These are phyloP conservation scores for Leptarthrus brevirostris DNA, from an alignment of 2,888 invertebrate species.

Conservation along the genomic window DNA sequence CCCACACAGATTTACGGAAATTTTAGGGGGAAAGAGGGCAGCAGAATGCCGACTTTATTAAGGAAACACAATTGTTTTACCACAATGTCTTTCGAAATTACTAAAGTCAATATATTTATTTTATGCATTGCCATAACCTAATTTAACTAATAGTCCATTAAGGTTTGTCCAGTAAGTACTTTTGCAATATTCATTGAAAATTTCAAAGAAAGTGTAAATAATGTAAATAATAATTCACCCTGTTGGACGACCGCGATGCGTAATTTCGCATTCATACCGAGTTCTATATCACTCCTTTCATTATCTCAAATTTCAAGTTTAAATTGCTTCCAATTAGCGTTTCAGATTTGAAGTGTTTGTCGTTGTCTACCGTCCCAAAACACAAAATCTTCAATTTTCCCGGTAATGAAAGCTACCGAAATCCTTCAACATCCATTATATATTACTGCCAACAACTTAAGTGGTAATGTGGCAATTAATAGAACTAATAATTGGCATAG, in stretches of 20 bases:
- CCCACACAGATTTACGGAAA: too few species aligned
- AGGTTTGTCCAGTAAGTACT: slow-evolving; percentile 10
- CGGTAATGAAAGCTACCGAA: background rate
- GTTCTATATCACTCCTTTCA: slow-evolving; percentile 26
- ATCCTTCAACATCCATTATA: slow-evolving; percentile 31
- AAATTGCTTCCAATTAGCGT: slow-evolving; percentile 41
- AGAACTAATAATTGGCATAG: slow-evolving; percentile 10
- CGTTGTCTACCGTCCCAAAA: background rate
- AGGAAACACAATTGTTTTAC: too few species aligned
- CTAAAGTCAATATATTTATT: too few species aligned
- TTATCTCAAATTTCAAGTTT: slow-evolving; percentile 35
- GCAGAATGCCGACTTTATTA: too few species aligned
- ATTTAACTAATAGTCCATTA: slow-evolving; percentile 29
- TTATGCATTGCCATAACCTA: background rate
- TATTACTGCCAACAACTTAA: slow-evolving; percentile 25
- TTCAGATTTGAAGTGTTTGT: slow-evolving; percentile 25
- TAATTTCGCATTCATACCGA: slow-evolving; percentile 24
- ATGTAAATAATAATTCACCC: background rate
- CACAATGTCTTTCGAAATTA: too few species aligned
- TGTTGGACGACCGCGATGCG: background rate
- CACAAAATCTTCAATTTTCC: background rate
- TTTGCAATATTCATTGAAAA: slow-evolving; percentile 22
- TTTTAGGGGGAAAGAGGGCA: too few species aligned
- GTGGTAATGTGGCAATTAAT: slow-evolving; percentile 39
- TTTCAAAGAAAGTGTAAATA: slow-evolving; percentile 18